A percentile compares a stretch with the other conserved stretches of the same genome.
These are phyloP conservation scores for Carterocephalus palaemon DNA, from an alignment of 2,888 invertebrate genomes.

Conservation along the genomic window DNA sequence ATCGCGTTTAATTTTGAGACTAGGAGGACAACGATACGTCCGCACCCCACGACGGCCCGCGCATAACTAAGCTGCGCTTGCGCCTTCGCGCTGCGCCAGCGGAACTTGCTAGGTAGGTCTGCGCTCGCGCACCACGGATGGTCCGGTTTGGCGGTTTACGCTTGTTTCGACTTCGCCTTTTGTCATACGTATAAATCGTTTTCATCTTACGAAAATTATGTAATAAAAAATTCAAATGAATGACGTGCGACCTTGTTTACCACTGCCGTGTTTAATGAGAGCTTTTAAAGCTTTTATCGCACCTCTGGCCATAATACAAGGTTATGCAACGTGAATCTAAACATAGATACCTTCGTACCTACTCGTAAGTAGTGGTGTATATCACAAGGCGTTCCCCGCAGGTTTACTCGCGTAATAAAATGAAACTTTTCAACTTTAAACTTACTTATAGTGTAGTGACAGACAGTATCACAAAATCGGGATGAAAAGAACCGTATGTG, in stretches of 20 bases:
- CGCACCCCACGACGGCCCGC: constrained; percentile 47
- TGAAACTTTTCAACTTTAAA: no score
- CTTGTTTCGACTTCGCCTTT: constrained; percentile 60
- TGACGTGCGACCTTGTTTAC: constrained; percentile 18
- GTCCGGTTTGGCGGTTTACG: constrained; percentile 72
- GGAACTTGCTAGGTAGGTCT: constrained; percentile 61
- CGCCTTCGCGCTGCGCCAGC: constrained; percentile 35
- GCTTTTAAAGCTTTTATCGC: constrained; percentile 17
- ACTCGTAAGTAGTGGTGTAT: no score
- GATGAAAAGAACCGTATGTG: no score
- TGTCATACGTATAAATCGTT: constrained; percentile 60
- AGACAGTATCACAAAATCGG: no score
- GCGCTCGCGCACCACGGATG: constrained; percentile 57
- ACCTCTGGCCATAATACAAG: background rate
- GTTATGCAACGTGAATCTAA: background rate
- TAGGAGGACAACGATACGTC: constrained; percentile 41
- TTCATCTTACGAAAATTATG: constrained; percentile 56
- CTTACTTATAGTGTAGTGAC: no score
- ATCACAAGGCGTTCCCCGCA: no score
- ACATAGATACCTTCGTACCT: background rate
- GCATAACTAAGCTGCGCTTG: constrained; percentile 28
- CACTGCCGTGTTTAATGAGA: constrained; percentile 8
- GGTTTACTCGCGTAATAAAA: no score
- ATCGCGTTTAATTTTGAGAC: constrained; percentile 53
- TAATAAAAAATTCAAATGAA: constrained; percentile 39